Percentiles rank a stretch among this genome's conserved stretches.
These are phyloP conservation scores for Euwallacea fornicatus DNA, from an alignment of 1,140 invertebrate genomes.

Conservation along the genomic window DNA sequence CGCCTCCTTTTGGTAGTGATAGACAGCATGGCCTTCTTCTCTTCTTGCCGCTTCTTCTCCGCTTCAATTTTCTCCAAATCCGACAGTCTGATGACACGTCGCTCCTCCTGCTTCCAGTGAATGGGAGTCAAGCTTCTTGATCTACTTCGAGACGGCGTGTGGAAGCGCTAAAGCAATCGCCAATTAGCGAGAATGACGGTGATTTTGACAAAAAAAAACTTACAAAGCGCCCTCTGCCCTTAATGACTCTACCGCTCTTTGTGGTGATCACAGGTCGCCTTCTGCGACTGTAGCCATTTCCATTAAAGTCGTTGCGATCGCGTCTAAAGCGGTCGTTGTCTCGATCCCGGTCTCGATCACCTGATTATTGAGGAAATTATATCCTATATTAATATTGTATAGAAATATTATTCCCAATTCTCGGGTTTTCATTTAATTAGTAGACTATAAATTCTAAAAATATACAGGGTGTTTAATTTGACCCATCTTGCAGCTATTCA, in stretches of 20 bases:
- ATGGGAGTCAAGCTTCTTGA: conserved; percentile 84
- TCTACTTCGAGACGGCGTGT: conserved; percentile 75
- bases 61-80: conserved; percentile 76
- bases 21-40: conserved; percentile 56
- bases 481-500: background rate
- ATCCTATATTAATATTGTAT: background rate
- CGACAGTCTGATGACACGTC: conserved; percentile 76
- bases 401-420: no score
- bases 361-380: conserved; percentile 26
- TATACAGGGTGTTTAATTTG: background rate
- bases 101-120: conserved; percentile 86
- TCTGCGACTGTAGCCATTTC: conserved; percentile 35
- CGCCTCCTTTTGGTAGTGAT: conserved; percentile 24
- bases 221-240: conserved; percentile 87
- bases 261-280: conserved; percentile 58
- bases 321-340: conserved; percentile 38
- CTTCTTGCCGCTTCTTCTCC: conserved; percentile 62
- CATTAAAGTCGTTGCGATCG: conserved; percentile 50
- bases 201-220: conserved; percentile 49
- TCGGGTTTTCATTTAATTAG: no score
- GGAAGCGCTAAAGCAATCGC: conserved; percentile 66
- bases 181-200: background rate
- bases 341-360: conserved; percentile 38
- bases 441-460: no score
- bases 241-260: conserved; percentile 81